These are phyloP conservation scores for Conus canariensis DNA, from an alignment of 2,888 invertebrate genomes.

Conservation along the genomic window DNA sequence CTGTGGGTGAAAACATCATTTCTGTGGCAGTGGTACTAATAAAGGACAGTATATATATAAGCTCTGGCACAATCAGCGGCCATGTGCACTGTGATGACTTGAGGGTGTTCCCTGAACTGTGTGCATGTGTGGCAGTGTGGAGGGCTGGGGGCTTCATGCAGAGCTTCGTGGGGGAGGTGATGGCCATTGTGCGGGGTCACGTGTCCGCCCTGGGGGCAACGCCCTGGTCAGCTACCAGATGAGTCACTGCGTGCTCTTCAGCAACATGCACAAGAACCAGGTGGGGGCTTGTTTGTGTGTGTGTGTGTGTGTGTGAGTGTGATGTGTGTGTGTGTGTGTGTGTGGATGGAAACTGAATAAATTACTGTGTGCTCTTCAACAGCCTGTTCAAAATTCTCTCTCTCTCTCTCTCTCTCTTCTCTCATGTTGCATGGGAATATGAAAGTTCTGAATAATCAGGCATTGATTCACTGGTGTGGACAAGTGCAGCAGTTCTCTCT, in stretches of 20 bases:
- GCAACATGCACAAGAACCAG: slow-evolving; percentile 98
- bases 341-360: background rate
- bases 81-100: too few species aligned
- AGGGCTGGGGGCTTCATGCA: slow-evolving; percentile 95
- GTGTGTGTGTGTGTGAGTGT: background rate
- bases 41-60: too few species aligned
- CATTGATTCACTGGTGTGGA: too few species aligned
- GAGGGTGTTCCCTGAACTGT: too few species aligned
- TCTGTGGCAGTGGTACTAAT: too few species aligned
- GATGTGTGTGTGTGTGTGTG: background rate
- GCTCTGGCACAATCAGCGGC: too few species aligned
- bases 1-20: too few species aligned
- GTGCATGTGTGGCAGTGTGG: slow-evolving; percentile 85
- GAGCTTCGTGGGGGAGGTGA: slow-evolving; percentile 94
- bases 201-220: slow-evolving; percentile 94
- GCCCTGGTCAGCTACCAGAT: slow-evolving; percentile 96
- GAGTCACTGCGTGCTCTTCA: slow-evolving; percentile 92
- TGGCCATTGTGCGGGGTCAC: slow-evolving; percentile 95
- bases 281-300: slow-evolving; percentile 80
- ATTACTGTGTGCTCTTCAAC: background rate
- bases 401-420: too few species aligned
- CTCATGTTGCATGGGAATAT: too few species aligned
- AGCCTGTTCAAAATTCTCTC: background rate
- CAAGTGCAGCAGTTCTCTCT: too few species aligned
- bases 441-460: too few species aligned